Base-by-base conservation (phyloP, 2,113 vertebrate species). In the Nyctibius bracteatus region DNA sequence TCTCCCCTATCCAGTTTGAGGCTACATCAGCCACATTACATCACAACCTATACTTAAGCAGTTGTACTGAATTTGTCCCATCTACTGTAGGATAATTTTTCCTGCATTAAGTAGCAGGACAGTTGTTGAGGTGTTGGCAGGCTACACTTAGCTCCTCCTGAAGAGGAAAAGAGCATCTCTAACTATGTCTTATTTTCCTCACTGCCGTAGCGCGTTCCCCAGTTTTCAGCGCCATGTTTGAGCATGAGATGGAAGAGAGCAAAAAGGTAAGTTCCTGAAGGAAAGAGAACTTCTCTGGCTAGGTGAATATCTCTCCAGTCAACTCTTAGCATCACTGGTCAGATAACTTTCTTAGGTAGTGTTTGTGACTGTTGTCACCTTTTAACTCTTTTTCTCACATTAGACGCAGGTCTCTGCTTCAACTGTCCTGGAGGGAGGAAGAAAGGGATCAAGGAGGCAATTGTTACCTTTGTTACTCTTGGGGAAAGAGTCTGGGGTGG, bases 181-280 rank as follows among this genome's bases (percentile, higher is more conserved):
- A 65, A 57, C 58, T 33, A 1, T 78, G 22, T 35, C 70, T 39
- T 67, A 2, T 67, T 57, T 61, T 66, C 51, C 47, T 44, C 33
- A 5, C 51, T 54, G 27, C 80, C 57, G 0, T 96, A 99, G 99
- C 99, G 2, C 98, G 98, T 35, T 99, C 99, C 37, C 99, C 98
- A 0, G 98, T 99, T 77, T 99, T 99, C 98, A 99, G 98, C 52
- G 99, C 98, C 96, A 99, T 99, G 99, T 99, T 99, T 96, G 98
- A 99, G 97, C 99, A 99, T 31, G 98, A 99, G 97, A 99, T 99
- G 99, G 98, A 99, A 84, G 99, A 99, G 94, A 99, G 99, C 89
- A 99, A 99, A 96, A 99, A 99, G 98, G 99, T 99, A 96, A 97
- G 98, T 52, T 67, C 44, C n/a, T 14, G 14, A 18, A n/a, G 62